Conservation (phyloP, 2,888 invertebrate species). For the Eudasyphora cyanicolor region DNA sequence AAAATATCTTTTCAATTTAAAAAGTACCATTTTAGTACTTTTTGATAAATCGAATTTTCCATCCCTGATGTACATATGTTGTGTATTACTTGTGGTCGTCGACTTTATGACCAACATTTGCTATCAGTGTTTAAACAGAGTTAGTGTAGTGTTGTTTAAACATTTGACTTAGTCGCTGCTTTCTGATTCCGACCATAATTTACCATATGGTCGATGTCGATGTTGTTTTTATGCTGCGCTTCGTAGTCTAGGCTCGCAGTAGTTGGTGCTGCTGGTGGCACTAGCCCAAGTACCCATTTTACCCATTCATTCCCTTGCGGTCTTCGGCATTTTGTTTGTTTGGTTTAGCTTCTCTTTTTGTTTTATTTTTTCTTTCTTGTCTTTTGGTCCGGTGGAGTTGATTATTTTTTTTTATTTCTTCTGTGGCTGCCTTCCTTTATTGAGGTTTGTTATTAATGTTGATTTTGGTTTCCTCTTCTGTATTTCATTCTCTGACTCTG, state of each 20-base stretch:
- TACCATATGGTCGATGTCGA: slow-evolving; percentile 24
- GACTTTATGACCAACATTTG: slow-evolving; percentile 17
- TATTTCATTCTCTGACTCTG: background rate
- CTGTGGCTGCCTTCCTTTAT: background rate
- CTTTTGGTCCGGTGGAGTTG: slow-evolving; percentile 16
- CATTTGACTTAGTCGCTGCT: background rate
- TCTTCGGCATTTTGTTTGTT: background rate
- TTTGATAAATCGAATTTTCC: no score
- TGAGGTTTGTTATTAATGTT: background rate
- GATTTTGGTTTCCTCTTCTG: background rate
- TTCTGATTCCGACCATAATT: slow-evolving; percentile 19
- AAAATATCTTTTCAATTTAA: no score
- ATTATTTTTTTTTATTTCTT: slow-evolving; percentile 16
- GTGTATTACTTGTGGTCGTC: background rate
- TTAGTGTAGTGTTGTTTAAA: slow-evolving; percentile 26
- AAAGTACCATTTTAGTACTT: no score
- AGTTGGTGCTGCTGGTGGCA: background rate
- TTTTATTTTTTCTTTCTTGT: slow-evolving; percentile 16
- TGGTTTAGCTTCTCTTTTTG: background rate
- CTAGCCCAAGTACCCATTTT: no score
- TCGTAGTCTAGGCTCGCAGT: background rate
- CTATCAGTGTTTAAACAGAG: slow-evolving; percentile 28
- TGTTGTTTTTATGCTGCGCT: background rate
- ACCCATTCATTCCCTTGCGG: background rate
- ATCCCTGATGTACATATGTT: no score